Base-by-base conservation (phyloP, 2,888 invertebrate species). In the Drosophila fulvimacula region DNA sequence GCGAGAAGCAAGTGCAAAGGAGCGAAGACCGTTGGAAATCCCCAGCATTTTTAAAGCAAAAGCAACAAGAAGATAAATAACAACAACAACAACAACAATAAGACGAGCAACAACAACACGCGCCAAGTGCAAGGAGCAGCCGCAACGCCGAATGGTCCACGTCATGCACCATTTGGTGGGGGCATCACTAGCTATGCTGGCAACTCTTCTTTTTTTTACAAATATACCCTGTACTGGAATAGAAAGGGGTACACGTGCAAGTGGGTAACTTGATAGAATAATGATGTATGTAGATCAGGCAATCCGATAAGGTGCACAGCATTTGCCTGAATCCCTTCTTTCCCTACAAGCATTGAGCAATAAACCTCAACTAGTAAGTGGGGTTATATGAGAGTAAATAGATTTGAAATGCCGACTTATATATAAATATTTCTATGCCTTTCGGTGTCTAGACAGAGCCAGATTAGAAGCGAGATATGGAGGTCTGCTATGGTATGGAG, bases 21-120 rank as follows among this genome's bases (percentile, higher is more conserved):
- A 48, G 42, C 36, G 55, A 34, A 39, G 60, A 59, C 7, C 59
- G 48, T 52, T 76, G 83, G 83, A 83, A 83, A 83, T 83, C 89
- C 82, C 83, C 88, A 86, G 19, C 68, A 70, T 81, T 69, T 74
- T 60, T 76, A 24, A 64, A 76, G 61, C 48, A 56, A 52, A 48
- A 42, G 19, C 42, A 67, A 41, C 58, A 65, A 48, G 30, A 60
- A 36, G 48, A 58, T 55, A 49, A 72, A 44, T n/a, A 24, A 17
- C 17, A 9, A 21, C 13, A 27, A 27, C 27, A 27, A 27, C 48
- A 53, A 21, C 27, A 69, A n/a, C 65, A 62, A 39, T 15, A 61
- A 44, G 24, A 30, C 17, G 30, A 17, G 5, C 46, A 51, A 10
- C 21, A 71, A 55, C 49, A 65, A 62, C 60, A 41, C 19, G n/a